phyloP scores from a whole-genome alignment of 2,113 vertebrate species.

The Toxostoma redivivum region DNA sequence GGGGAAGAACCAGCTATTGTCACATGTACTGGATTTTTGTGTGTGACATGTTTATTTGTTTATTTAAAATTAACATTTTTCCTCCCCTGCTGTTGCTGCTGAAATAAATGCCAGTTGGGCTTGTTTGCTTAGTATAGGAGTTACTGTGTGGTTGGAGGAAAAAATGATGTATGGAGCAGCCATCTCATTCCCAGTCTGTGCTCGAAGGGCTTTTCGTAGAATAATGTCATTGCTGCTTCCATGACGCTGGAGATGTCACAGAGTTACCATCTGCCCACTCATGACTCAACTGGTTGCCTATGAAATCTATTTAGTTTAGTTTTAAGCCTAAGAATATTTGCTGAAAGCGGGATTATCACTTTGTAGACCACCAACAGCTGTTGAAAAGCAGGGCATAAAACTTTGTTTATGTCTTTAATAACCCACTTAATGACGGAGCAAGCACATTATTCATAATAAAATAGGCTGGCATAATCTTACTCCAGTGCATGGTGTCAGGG shows the following conservation, averaged over 20 bases:
- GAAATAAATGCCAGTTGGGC: neutral
- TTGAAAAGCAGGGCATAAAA: slow-evolving; percentile 80
- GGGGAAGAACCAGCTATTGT: neutral
- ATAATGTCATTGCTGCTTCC: neutral
- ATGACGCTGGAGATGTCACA: neutral
- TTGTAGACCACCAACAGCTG: slow-evolving; percentile 82
- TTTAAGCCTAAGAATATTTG: slow-evolving; percentile 65
- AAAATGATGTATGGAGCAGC: neutral
- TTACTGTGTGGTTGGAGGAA: neutral
- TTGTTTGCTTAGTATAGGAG: neutral
- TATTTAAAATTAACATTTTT: neutral
- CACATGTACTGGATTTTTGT: neutral
- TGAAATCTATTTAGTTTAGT: slow-evolving; percentile 54
- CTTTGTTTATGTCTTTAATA: slow-evolving; percentile 88
- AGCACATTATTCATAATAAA: slow-evolving; percentile 84
- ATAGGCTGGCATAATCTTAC: slow-evolving; percentile 78
- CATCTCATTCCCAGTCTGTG: neutral
- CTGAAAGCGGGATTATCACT: slow-evolving; percentile 80
- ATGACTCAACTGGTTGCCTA: slow-evolving; percentile 3
- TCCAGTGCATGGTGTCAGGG: slow-evolving; percentile 75
- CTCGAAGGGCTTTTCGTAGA: neutral
- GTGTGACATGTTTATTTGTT: neutral
- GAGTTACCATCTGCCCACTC: neutral
- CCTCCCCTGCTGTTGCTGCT: neutral
- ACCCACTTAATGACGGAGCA: slow-evolving; percentile 79